Base-by-base conservation (phyloP, 2,113 vertebrate species). In the Syrrhaptes paradoxus region DNA sequence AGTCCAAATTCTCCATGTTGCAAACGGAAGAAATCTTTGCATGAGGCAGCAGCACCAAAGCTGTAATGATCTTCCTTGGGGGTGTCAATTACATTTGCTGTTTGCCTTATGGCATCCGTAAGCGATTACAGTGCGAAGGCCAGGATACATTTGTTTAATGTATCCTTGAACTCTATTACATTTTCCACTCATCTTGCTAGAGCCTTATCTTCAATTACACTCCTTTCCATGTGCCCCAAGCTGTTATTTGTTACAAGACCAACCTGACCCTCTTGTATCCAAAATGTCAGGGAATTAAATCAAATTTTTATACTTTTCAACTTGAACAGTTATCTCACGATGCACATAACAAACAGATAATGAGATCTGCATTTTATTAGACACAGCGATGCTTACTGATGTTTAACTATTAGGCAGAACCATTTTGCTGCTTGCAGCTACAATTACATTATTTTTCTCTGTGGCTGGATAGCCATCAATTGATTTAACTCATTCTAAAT, bases 301-400 rank as follows among this genome's bases (percentile, higher is more conserved):
- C 87, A 95, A 85, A 90, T 90, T 96, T 96, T 95, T 94, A 95
- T 94, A 95, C 95, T 96, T 91, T 92, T 94, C 92, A 87, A 82
- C 85, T 75, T 65, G 45, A 96, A 92, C 85, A 83, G 85, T 95
- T 96, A 96, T 96, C 96, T 97, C 80, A 36, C 3, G 13, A 94
- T 93, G 91, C 95, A 96, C 85, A 78, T 93, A 96, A 97, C 91
- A 96, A 97, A 97, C 80, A 92, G 91, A 96, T 93, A 97, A 96
- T 93, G 94, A 97, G 96, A 96, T 96, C 92, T 96, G 94, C 96
- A 96, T 96, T 97, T 96, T 96, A 97, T 96, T 96, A 73, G 92
- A 76, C 90, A 96, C 89, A 90, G 90, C 43, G 51, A 71, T 2
- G 2, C 85, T 91, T 17, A 8, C 81, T 81, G 72, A 68, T 88